Conservation (phyloP, 1,140 invertebrate genomes). For the Limonius californicus region DNA sequence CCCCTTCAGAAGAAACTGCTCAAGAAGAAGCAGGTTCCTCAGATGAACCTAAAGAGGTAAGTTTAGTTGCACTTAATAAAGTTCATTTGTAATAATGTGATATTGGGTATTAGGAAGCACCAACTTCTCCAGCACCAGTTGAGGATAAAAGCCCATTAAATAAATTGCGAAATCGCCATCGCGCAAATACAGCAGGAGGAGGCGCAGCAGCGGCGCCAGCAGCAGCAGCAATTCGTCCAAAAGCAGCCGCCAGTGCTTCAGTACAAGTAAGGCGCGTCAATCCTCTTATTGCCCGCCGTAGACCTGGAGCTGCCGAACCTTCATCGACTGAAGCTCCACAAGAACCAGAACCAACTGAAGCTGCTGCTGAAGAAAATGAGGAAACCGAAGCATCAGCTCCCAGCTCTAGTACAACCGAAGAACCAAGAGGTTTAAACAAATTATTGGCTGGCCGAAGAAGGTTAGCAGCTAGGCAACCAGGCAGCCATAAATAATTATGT, state of each 20-base stretch:
- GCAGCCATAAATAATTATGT: constrained; percentile 42
- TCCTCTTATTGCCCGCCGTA: constrained; percentile 37
- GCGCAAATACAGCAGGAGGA: neutral
- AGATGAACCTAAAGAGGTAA: neutral
- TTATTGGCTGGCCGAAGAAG: constrained; percentile 58
- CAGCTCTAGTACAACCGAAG: constrained; percentile 47
- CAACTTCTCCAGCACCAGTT: constrained; percentile 39
- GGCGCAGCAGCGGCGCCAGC: neutral
- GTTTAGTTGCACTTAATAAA: neutral
- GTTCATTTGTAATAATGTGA: too few species aligned
- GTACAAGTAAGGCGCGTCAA: constrained; percentile 42
- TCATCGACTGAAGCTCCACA: constrained; percentile 37
- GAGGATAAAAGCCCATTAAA: constrained; percentile 46
- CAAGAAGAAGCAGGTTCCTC: constrained; percentile 18
- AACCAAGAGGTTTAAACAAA: constrained; percentile 55
- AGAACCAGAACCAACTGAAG: constrained; percentile 25
- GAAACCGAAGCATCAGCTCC: constrained; percentile 49
- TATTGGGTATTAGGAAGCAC: too few species aligned
- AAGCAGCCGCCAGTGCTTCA: constrained; percentile 39
- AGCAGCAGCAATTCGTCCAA: constrained; percentile 20
- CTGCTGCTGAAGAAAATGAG: constrained; percentile 41
- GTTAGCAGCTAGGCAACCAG: constrained; percentile 54
- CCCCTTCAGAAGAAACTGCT: constrained; percentile 38
- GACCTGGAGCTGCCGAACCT: constrained; percentile 35
- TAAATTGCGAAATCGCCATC: constrained; percentile 46